These are phyloP conservation scores for Stichopus horrens DNA, from an alignment of 53 echinoderm and acorn worm species.

Conservation along the genomic window DNA sequence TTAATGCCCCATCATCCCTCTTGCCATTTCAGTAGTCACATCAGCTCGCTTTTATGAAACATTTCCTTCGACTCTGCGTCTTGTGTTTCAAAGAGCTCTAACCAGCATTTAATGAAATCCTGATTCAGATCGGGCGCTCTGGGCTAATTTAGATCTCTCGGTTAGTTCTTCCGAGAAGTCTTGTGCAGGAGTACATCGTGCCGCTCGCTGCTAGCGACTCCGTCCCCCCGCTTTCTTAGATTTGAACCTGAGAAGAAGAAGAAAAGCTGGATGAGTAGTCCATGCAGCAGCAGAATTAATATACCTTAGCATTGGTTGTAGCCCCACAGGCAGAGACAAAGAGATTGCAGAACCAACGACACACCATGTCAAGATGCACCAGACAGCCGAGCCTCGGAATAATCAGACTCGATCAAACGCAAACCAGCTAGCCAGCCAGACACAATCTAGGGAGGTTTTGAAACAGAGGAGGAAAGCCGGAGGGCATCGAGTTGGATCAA, in stretches of 20 bases:
- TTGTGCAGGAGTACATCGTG: no score
- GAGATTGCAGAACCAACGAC: not conserved
- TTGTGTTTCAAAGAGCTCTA: not conserved
- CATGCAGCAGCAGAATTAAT: not conserved
- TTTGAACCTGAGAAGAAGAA: not conserved
- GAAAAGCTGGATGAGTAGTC: not conserved
- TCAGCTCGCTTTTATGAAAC: not conserved
- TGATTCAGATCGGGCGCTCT: not conserved
- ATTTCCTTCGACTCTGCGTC: not conserved
- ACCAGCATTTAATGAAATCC: not conserved
- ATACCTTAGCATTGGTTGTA: not conserved
- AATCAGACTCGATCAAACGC: not conserved
- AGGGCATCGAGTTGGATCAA: not conserved
- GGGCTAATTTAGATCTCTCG: not conserved
- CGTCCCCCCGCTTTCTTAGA: no score
- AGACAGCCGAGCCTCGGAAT: not conserved
- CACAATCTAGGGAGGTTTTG: not conserved
- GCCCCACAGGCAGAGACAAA: not conserved
- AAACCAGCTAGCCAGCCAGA: not conserved
- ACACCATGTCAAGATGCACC: not conserved
- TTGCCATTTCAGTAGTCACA: not conserved
- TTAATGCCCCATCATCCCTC: not conserved
- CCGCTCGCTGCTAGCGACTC: no score
- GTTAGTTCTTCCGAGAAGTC: no score
- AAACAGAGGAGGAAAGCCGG: constrained; percentile 2